phyloP scores from a whole-genome alignment of 1,140 invertebrate genomes.

The Amphibalanus amphitrite region DNA sequence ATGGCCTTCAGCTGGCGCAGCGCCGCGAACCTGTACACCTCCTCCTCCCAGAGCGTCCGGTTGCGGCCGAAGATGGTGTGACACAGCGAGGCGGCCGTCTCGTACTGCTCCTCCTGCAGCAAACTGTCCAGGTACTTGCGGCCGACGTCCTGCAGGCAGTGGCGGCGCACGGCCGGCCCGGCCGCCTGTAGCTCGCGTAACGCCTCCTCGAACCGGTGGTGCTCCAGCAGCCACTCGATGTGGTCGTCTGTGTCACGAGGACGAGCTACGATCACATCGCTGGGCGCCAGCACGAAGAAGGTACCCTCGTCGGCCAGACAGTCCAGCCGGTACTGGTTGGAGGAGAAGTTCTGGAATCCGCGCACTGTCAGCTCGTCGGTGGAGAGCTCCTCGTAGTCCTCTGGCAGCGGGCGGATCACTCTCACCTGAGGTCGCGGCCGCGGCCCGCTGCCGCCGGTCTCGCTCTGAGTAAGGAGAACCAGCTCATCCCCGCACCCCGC shows the following conservation, averaged over 20 bases:
- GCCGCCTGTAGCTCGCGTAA: slow-evolving; percentile 54
- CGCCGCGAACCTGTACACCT: slow-evolving; percentile 76
- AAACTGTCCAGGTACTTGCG: slow-evolving; percentile 71
- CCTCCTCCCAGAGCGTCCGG: slow-evolving; percentile 81
- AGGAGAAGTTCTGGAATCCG: slow-evolving; percentile 72
- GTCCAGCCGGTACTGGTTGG: slow-evolving; percentile 74
- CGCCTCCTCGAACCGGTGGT: slow-evolving; percentile 28
- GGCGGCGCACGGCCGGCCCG: slow-evolving; percentile 46
- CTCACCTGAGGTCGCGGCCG: slow-evolving; percentile 63
- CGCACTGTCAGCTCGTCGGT: slow-evolving; percentile 56
- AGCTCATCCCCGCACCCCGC: slow-evolving; percentile 58
- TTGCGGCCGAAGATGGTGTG: slow-evolving; percentile 41
- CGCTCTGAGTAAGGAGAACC: slow-evolving; percentile 42
- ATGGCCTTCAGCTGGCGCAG: slow-evolving; percentile 66
- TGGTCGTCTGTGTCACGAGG: slow-evolving; percentile 81
- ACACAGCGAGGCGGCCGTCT: slow-evolving; percentile 71
- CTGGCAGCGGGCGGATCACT: slow-evolving; percentile 59
- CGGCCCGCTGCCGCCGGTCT: slow-evolving; percentile 39
- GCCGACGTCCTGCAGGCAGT: slow-evolving; percentile 54
- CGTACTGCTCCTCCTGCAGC: slow-evolving; percentile 47
- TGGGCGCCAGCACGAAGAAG: slow-evolving; percentile 86
- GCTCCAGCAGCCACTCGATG: slow-evolving; percentile 75
- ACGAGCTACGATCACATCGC: slow-evolving; percentile 82
- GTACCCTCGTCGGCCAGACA: slow-evolving; percentile 71
- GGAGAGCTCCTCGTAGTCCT: slow-evolving; percentile 52